phyloP scores from a whole-genome alignment of 2,888 invertebrate species.

The Panopea generosa region DNA sequence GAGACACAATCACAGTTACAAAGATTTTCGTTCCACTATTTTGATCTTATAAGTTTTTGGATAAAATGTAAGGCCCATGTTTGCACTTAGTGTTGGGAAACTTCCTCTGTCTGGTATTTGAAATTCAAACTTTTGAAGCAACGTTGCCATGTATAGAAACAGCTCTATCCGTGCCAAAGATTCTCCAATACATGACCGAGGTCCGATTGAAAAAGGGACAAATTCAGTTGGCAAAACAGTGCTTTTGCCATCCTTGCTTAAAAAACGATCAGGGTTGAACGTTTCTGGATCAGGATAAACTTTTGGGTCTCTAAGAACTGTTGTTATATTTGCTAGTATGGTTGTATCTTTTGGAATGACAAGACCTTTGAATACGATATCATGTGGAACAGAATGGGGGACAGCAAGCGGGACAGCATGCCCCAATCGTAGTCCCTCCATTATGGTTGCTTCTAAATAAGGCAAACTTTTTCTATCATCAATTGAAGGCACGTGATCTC shows the following conservation, averaged over 20 bases:
- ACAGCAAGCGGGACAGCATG: constrained; percentile 68
- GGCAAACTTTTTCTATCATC: constrained; percentile 62
- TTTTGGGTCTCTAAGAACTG: constrained; percentile 67
- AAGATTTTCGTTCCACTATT: no score
- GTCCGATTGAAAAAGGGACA: constrained; percentile 45
- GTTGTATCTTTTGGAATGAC: constrained; percentile 75
- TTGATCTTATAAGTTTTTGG: not conserved
- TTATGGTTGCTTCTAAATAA: constrained; percentile 75
- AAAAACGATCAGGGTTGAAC: constrained; percentile 76
- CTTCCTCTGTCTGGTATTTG: not conserved
- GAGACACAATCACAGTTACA: no score
- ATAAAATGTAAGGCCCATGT: not conserved
- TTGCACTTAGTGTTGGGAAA: not conserved
- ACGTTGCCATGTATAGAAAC: constrained; percentile 38
- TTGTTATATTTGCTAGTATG: constrained; percentile 68
- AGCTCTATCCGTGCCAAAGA: constrained; percentile 39
- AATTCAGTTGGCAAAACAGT: constrained; percentile 29
- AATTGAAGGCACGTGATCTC: constrained; percentile 57
- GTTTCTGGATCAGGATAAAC: constrained; percentile 67
- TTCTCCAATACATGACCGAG: constrained; percentile 52
- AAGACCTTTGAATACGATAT: constrained; percentile 73
- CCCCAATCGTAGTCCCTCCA: constrained; percentile 73
- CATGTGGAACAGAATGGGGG: constrained; percentile 67
- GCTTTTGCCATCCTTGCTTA: constrained; percentile 51
- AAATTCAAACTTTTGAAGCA: constrained; percentile 14